These are phyloP conservation scores for Neoascia interrupta DNA, from an alignment of 2,888 invertebrate genomes.

Conservation along the genomic window DNA sequence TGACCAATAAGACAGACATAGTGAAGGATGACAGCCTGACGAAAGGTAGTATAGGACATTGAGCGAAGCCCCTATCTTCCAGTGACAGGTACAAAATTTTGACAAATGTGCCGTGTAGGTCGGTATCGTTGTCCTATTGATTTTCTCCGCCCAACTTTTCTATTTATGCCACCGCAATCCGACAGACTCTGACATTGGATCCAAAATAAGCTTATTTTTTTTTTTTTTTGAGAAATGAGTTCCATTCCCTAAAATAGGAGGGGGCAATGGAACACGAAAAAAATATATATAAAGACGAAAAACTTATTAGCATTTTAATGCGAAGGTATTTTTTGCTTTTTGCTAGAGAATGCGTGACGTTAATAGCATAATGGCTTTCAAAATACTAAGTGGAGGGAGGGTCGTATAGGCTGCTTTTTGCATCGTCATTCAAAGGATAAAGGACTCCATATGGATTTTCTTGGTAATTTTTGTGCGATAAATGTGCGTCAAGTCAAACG, in stretches of 20 bases:
- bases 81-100: constrained; percentile 35
- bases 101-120: constrained; percentile 32
- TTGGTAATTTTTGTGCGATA: background rate
- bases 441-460: background rate
- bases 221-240: background rate
- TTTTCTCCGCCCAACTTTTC: constrained; percentile 23
- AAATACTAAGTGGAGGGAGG: constrained; percentile 34
- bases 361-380: constrained; percentile 36
- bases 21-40: background rate
- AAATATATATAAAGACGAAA: too few species aligned
- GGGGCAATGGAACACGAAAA: background rate
- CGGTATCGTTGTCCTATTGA: too few species aligned
- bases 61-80: background rate
- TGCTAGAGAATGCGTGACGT: constrained; percentile 30
- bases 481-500: constrained; percentile 8
- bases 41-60: background rate
- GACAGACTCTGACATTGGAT: constrained; percentile 16
- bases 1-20: constrained; percentile 35
- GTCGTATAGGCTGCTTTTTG: background rate
- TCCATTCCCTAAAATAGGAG: background rate
- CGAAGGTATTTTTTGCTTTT: constrained; percentile 29
- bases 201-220: background rate
- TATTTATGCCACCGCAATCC: constrained; percentile 1
- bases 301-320: constrained; percentile 66
- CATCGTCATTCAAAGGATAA: constrained; percentile 4